These are phyloP conservation scores for Otus sunia DNA, from an alignment of 2,113 vertebrate species.

Conservation along the genomic window DNA sequence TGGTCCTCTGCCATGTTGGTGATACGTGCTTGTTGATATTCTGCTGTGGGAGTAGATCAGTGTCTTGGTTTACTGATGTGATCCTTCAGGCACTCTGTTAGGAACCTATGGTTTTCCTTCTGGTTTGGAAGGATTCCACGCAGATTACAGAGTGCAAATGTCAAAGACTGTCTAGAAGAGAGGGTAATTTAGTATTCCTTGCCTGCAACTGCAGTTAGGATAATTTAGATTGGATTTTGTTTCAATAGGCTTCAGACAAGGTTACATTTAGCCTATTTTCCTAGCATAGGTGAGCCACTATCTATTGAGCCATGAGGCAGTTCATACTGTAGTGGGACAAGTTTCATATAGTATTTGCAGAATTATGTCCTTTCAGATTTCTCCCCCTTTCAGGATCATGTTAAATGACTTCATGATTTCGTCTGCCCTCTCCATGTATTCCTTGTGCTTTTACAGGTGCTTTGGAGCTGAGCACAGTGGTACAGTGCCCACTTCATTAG, in stretches of 20 bases:
- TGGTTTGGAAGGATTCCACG: background rate
- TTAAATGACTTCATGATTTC: background rate
- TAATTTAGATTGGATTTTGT: background rate
- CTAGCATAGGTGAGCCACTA: background rate
- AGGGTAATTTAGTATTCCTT: background rate
- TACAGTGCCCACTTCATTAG: background rate
- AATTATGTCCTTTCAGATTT: background rate
- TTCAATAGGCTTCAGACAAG: background rate
- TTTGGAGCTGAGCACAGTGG: background rate
- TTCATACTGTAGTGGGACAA: background rate
- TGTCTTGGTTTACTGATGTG: background rate
- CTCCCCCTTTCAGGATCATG: background rate
- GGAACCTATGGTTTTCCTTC: background rate
- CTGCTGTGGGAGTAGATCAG: background rate
- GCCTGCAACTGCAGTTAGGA: background rate
- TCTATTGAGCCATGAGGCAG: background rate
- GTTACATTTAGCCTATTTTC: background rate
- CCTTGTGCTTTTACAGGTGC: background rate
- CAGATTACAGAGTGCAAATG: background rate
- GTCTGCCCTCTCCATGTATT: background rate
- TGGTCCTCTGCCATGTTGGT: background rate
- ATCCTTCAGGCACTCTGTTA: background rate
- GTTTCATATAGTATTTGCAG: background rate
- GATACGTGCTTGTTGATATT: background rate
- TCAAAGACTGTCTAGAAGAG: background rate